Percentiles rank a stretch among this genome's conserved stretches.
Evolutionary conservation across 2,888 invertebrate species (phyloP).

Genomic region (Glaucopsyche alexis): DNA sequence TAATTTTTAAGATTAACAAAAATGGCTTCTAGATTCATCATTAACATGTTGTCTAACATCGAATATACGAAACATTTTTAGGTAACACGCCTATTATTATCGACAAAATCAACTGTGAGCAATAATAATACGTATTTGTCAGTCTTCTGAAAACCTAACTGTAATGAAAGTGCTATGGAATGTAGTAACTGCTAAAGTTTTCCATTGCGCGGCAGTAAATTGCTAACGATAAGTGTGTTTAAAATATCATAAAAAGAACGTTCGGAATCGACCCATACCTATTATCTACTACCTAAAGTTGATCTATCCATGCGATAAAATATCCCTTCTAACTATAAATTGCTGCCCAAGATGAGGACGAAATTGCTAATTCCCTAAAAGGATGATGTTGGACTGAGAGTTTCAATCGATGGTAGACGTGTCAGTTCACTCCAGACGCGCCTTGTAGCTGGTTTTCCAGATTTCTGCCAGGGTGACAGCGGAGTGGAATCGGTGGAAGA

Average conservation of each 20-base stretch:
- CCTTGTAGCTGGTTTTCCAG: conserved; percentile 97
- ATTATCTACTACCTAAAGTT: conserved; percentile 52
- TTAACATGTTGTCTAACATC: too few species aligned
- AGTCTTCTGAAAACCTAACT: conserved; percentile 74
- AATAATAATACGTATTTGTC: conserved; percentile 68
- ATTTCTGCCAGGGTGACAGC: conserved; percentile 96
- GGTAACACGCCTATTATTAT: neutral
- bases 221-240: neutral
- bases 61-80: too few species aligned
- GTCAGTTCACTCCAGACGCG: conserved; percentile 87
- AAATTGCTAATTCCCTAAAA: conserved; percentile 48
- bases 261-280: conserved; percentile 59
- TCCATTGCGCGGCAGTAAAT: conserved; percentile 20
- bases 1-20: too few species aligned
- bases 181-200: conserved; percentile 36
- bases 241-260: conserved; percentile 42
- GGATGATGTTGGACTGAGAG: conserved; percentile 48
- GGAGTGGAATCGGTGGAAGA: conserved; percentile 97
- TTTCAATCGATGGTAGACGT: conserved; percentile 46
- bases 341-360: conserved; percentile 74
- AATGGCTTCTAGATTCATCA: too few species aligned
- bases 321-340: conserved; percentile 64
- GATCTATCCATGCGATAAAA: conserved; percentile 58
- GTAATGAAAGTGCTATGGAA: conserved; percentile 64
- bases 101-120: conserved; percentile 59